phyloP scores from a whole-genome alignment of 2,113 vertebrate species.

The Xiphophorus hellerii region DNA sequence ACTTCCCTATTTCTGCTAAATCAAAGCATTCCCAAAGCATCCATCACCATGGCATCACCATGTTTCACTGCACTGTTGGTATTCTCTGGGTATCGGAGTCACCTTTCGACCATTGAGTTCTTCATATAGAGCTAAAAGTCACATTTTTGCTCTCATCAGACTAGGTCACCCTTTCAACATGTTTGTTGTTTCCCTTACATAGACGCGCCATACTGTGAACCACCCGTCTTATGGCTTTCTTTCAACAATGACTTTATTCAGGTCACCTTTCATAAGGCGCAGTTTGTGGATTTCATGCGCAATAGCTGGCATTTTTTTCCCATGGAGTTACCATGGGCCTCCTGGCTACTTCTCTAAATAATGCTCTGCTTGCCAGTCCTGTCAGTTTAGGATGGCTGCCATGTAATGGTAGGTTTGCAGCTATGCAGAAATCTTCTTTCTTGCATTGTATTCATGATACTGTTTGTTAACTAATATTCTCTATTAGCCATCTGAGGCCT shows the following conservation, averaged over 20 bases:
- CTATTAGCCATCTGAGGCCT: neutral
- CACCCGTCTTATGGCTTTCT: neutral
- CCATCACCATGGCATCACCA: neutral
- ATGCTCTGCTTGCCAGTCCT: neutral
- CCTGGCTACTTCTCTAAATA: neutral
- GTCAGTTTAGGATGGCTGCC: neutral
- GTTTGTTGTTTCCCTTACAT: neutral
- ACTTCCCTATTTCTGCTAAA: no score
- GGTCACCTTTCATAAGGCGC: neutral
- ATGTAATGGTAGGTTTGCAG: neutral
- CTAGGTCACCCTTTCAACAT: neutral
- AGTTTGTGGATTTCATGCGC: neutral
- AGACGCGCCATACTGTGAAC: neutral
- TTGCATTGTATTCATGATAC: neutral
- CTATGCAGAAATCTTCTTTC: neutral
- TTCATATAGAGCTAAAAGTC: neutral
- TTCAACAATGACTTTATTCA: neutral
- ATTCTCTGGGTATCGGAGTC: neutral
- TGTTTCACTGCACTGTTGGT: neutral
- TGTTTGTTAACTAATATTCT: neutral
- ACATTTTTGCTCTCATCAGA: neutral
- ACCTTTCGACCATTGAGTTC: neutral
- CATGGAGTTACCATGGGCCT: neutral
- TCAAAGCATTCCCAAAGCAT: neutral
- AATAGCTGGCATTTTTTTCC: neutral